Evolutionary conservation across 2,797 vertebrate species (phyloP).

Genomic region (Pantherophis alleghaniensis): DNA sequence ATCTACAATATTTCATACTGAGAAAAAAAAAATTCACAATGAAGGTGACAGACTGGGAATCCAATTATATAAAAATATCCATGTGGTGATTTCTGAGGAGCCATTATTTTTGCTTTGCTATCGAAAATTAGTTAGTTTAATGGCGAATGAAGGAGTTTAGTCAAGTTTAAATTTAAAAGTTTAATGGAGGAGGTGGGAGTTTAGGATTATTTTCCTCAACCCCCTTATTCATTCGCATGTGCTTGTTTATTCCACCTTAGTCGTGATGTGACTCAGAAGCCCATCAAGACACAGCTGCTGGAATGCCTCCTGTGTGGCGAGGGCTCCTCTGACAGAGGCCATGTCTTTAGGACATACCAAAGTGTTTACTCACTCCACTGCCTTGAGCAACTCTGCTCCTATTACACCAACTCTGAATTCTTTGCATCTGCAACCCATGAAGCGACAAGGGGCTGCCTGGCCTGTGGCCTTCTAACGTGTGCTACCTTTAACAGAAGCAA

Average conservation of each 20-base stretch:
- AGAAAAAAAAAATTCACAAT: neutral
- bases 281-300: neutral
- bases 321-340: conserved; percentile 7
- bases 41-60: neutral
- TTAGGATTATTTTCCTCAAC: neutral
- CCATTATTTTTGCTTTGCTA: neutral
- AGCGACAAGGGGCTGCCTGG: neutral
- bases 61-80: neutral
- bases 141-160: neutral
- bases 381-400: conserved; percentile 28
- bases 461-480: neutral
- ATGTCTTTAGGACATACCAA: conserved; percentile 31
- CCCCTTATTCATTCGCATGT: neutral
- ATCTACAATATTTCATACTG: neutral
- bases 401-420: conserved; percentile 24
- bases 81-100: neutral
- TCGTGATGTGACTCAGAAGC: conserved; percentile 18
- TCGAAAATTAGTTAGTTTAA: neutral
- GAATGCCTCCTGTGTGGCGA: neutral
- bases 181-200: neutral
- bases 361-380: conserved; percentile 22
- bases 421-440: neutral
- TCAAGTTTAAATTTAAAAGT: neutral
- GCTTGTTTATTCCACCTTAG: conserved; percentile 25
- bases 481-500: neutral